Base-by-base conservation (phyloP, 2,888 invertebrate species). In the Vanessa cardui region DNA sequence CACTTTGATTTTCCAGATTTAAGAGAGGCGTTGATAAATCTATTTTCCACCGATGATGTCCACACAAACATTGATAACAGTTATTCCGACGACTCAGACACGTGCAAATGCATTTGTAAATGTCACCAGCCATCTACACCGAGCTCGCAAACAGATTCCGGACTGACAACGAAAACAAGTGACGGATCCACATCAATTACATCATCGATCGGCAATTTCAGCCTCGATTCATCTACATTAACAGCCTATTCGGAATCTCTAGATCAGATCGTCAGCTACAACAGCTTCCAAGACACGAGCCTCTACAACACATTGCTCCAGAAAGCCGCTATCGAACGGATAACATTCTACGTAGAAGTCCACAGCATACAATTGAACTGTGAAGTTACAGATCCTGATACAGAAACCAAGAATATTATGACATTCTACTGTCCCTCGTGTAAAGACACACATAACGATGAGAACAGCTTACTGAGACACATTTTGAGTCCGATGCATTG, bases 131-230 rank as follows among this genome's bases (percentile, higher is more conserved):
- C 64, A 6, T 60, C 72, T 6, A 71, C 77, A 16, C 63, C 73
- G 5, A 74, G 79, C 0, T 76, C 80, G 0, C 80, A 84, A 31
- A 79, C 83, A 0, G 89, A 90, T 66, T 86, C 88, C 0, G 90
- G 86, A 0, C 61, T 87, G 0, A 83, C 76, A 1, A 78, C 78
- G 0, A 88, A 88, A 70, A 79, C 81, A 0, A 83, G 87, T 16
- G 75, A 88, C 12, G 75, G 77, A 1, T 80, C 84, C 0, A 73
- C 81, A 5, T 82, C 82, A 0, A 89, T 92, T 6, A 87, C 89
- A 3, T 92, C 92, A 0, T 92, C 92, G 0, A 86, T 92, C 0
- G 92, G 92, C 0, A 91, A 92, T 72, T 92, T 92, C 66, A 85
- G 81, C 8, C 72, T 92, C 1, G 90, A 92, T 71, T 82, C 84